These are phyloP conservation scores for Ictalurus furcatus DNA, from an alignment of 2,113 vertebrate genomes.

Conservation along the genomic window DNA sequence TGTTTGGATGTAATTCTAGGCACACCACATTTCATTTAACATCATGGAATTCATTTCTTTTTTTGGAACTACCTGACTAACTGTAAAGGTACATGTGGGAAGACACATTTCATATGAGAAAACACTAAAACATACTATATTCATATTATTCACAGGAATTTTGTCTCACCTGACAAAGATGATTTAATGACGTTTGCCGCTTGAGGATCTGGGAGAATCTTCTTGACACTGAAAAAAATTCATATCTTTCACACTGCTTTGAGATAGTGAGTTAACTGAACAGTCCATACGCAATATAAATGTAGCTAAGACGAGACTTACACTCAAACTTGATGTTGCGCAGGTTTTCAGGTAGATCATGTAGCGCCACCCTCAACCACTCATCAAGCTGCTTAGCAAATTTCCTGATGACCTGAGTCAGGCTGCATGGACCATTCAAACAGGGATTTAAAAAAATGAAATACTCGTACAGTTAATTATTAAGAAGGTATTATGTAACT, in stretches of 20 bases:
- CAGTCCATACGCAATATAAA: neutral
- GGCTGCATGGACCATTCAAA: slow-evolving; percentile 67
- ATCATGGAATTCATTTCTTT: neutral
- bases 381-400: slow-evolving; percentile 99
- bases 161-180: slow-evolving; percentile 91
- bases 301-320: slow-evolving; percentile 61
- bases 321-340: slow-evolving; percentile 98
- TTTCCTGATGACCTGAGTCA: slow-evolving; percentile 98
- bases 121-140: neutral
- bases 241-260: neutral
- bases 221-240: slow-evolving; percentile 84
- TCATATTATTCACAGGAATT: slow-evolving; percentile 45
- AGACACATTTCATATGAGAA: neutral
- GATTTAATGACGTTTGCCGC: slow-evolving; percentile 96
- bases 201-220: slow-evolving; percentile 98
- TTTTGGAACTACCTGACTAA: neutral
- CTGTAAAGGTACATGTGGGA: neutral
- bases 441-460: neutral
- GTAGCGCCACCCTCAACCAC: slow-evolving; percentile 97
- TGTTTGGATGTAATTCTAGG: neutral
- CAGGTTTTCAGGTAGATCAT: slow-evolving; percentile 95
- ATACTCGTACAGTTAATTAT: neutral
- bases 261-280: no score
- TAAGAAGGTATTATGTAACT: neutral
- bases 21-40: neutral